These are phyloP conservation scores for Mastomys natalensis DNA, from an alignment of 2,113 vertebrate species.

Conservation along the genomic window DNA sequence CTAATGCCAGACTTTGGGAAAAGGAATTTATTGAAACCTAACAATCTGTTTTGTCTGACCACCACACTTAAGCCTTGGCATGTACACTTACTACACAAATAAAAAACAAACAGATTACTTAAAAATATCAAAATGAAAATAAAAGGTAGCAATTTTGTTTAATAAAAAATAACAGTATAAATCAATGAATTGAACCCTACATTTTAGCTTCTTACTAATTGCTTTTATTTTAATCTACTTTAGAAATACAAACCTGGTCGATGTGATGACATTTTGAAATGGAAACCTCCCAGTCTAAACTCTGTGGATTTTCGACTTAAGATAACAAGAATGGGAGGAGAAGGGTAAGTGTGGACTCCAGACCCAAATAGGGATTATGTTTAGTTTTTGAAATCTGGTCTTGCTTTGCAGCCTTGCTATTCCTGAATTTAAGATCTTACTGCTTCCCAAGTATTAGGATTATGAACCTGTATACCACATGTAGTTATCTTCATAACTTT, in stretches of 20 bases:
- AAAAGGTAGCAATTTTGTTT: conserved; percentile 1
- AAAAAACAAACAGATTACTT: neutral
- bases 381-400: neutral
- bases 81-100: no score
- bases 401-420: neutral
- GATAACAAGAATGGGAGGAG: conserved; percentile 98
- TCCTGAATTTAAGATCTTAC: no score
- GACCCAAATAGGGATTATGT: neutral
- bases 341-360: conserved; percentile 92
- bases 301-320: conserved; percentile 99
- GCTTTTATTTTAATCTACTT: conserved; percentile 82
- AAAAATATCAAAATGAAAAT: neutral
- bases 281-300: conserved; percentile 99
- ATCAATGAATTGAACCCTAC: neutral
- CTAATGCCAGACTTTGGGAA: neutral
- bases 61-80: no score
- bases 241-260: conserved; percentile 97
- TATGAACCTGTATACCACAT: neutral
- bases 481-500: no score
- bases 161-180: neutral
- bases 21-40: neutral
- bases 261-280: conserved; percentile 99
- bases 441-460: neutral
- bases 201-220: conserved; percentile 54
- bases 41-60: neutral